A percentile compares a stretch with the other conserved stretches of the same genome.
phyloP scores from a whole-genome alignment of 2,113 vertebrate genomes.

The Salvelinus sp. region DNA sequence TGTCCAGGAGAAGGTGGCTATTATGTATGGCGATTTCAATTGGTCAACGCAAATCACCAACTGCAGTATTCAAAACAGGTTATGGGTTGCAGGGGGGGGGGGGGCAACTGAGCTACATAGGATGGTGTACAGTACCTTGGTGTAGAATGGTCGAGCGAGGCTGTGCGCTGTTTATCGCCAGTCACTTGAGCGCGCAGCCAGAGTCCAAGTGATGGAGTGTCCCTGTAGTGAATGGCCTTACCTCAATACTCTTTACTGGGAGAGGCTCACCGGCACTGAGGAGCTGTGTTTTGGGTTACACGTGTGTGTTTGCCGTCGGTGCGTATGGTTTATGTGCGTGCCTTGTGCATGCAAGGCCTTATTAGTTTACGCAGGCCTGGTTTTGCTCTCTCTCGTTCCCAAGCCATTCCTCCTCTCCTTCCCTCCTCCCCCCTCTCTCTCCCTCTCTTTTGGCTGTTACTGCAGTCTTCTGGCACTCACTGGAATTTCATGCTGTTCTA shows the following conservation, averaged over 20 bases:
- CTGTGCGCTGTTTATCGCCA: neutral
- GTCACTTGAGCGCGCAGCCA: too few species aligned
- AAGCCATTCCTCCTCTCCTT: neutral
- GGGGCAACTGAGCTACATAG: too few species aligned
- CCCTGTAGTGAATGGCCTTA: too few species aligned
- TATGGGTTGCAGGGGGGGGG: too few species aligned
- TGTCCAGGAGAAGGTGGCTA: too few species aligned
- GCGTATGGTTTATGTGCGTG: neutral
- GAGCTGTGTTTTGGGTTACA: too few species aligned
- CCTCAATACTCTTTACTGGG: constrained; percentile 25
- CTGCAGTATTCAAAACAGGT: too few species aligned
- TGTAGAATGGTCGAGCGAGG: neutral
- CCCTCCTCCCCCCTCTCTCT: neutral
- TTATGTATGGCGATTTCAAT: too few species aligned
- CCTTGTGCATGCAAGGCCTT: constrained; percentile 4
- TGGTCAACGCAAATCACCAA: too few species aligned
- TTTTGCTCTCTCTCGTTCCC: neutral
- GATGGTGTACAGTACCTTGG: too few species aligned
- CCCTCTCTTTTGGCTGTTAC: constrained; percentile 35
- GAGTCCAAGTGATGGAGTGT: too few species aligned
- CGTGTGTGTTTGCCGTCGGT: neutral
- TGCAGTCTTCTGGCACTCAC: constrained; percentile 53
- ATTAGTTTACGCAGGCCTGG: constrained; percentile 1
- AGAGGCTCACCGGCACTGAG: constrained; percentile 17
- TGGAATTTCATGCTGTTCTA: constrained; percentile 42